These are phyloP conservation scores for Saccopteryx bilineata DNA, from an alignment of 2,113 vertebrate species.

Conservation along the genomic window DNA sequence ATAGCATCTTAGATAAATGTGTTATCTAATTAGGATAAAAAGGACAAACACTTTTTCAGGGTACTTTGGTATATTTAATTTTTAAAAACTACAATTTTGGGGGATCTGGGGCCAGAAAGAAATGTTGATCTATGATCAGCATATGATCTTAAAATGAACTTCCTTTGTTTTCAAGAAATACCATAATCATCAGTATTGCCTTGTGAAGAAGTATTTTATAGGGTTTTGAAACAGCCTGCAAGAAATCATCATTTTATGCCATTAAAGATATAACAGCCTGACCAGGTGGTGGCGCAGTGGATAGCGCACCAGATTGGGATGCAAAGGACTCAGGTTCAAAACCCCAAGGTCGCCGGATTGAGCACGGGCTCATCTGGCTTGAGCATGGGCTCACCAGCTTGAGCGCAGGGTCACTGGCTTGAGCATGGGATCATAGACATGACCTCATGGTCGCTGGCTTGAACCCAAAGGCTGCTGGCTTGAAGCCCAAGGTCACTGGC, in stretches of 20 bases:
- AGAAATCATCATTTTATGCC: conserved; percentile 53
- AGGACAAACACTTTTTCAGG: background rate
- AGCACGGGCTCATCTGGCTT: too few relatives aligned
- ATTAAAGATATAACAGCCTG: background rate
- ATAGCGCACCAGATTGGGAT: too few relatives aligned
- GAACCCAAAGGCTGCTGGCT: too few relatives aligned
- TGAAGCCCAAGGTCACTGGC: too few relatives aligned
- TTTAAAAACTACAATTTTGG: conserved; percentile 19
- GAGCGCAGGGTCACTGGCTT: too few relatives aligned
- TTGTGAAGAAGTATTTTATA: conserved; percentile 9
- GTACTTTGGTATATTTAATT: background rate
- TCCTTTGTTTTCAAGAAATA: conserved; percentile 33
- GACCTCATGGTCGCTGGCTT: too few relatives aligned
- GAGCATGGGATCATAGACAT: too few relatives aligned
- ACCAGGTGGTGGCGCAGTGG: too few relatives aligned
- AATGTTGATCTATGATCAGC: background rate
- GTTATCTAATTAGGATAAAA: conserved; percentile 12
- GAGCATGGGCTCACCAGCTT: too few relatives aligned
- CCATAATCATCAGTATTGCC: background rate
- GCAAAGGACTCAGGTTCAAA: too few relatives aligned
- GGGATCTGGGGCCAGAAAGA: background rate
- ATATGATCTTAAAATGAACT: conserved; percentile 40
- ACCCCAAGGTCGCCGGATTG: too few relatives aligned
- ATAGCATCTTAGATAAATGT: conserved; percentile 21
- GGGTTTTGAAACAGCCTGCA: conserved; percentile 16